phyloP scores from a whole-genome alignment of 2,113 vertebrate species.

The Rynchops niger region DNA sequence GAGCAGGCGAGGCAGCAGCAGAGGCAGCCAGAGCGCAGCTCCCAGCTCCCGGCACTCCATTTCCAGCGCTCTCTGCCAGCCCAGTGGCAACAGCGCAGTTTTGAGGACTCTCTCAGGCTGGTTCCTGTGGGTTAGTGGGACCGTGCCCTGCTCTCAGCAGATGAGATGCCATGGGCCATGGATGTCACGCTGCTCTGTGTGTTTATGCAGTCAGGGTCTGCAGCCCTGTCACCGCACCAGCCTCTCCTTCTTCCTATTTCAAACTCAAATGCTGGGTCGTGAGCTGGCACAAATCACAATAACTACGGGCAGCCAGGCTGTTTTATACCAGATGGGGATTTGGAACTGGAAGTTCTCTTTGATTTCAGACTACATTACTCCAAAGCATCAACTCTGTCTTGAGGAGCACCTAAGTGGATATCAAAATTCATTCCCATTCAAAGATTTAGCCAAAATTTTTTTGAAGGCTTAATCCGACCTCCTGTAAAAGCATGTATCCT shows the following conservation, averaged over 20 bases:
- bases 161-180: not conserved
- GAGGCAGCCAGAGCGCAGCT: not conserved
- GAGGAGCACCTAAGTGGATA: not conserved
- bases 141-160: not conserved
- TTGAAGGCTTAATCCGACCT: not conserved
- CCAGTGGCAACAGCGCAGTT: accelerated
- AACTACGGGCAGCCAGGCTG: accelerated
- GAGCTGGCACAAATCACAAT: not conserved
- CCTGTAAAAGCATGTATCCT: not conserved
- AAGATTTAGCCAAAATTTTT: not conserved
- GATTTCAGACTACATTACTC: not conserved
- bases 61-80: accelerated
- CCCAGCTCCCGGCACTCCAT: accelerated
- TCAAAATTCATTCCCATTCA: not conserved
- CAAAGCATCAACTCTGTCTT: not conserved
- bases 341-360: not conserved
- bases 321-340: not conserved
- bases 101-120: accelerated
- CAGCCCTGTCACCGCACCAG: not conserved
- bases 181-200: not conserved
- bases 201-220: not conserved
- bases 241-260: not conserved
- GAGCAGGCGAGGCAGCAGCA: not conserved
- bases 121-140: not conserved
- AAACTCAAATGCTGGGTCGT: not conserved